Conservation (phyloP, 1,140 invertebrate species). For the Antheraea pernyi region DNA sequence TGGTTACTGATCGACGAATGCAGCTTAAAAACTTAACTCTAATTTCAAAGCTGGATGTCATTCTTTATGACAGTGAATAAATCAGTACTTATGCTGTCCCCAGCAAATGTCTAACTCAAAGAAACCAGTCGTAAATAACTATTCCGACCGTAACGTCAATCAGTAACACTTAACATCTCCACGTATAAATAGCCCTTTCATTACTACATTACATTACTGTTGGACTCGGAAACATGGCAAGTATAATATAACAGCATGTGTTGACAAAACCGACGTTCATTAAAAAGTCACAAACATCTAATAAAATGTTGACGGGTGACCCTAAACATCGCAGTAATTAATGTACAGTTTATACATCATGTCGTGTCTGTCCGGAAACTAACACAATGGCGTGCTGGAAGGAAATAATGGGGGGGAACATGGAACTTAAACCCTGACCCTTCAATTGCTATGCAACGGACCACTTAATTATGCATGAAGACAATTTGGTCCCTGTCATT, state of each 20-base stretch:
- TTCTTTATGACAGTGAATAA: neutral
- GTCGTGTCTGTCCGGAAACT: conserved; percentile 23
- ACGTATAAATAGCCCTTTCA: neutral
- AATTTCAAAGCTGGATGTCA: neutral
- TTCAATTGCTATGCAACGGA: conserved; percentile 12
- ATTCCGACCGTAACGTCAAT: neutral
- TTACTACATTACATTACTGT: neutral
- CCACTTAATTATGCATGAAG: conserved; percentile 23
- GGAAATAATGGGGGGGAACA: conserved; percentile 23
- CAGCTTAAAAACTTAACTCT: neutral
- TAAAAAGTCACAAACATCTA: neutral
- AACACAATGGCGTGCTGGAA: conserved; percentile 24
- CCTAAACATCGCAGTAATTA: conserved; percentile 12
- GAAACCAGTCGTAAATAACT: neutral
- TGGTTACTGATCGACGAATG: neutral
- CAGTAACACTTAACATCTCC: neutral
- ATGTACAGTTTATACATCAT: conserved; percentile 17
- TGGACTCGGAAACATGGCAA: neutral
- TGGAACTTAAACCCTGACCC: conserved; percentile 22
- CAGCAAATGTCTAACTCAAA: neutral
- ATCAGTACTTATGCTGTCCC: neutral
- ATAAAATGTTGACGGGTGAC: neutral
- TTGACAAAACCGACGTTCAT: neutral
- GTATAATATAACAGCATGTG: neutral
- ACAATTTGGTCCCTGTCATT: neutral